Evolutionary conservation across 1,140 invertebrate species (phyloP).

Genomic region (Bicyclus anynana): DNA sequence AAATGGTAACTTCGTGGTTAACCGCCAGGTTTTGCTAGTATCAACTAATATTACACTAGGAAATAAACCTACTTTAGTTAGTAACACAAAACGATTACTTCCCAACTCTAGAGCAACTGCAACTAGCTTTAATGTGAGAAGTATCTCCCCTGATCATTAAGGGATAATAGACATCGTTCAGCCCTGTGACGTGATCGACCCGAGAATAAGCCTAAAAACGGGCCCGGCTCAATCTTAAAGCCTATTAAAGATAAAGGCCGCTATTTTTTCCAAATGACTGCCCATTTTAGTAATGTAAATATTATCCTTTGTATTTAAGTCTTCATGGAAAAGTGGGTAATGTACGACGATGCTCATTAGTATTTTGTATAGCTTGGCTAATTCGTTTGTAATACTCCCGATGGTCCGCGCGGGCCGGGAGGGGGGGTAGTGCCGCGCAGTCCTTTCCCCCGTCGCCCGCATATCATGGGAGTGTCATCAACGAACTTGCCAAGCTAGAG

Average conservation of each 20-base stretch:
- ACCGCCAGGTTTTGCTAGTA: too few relatives aligned
- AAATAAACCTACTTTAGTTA: too few relatives aligned
- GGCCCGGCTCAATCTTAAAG: constrained; percentile 6
- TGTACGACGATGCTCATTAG: not conserved
- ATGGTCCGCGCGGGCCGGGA: too few relatives aligned
- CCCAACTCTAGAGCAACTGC: not conserved
- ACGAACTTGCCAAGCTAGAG: too few relatives aligned
- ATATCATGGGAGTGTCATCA: too few relatives aligned
- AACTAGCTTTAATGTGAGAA: not conserved
- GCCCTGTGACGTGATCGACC: constrained; percentile 6
- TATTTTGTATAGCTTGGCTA: too few relatives aligned
- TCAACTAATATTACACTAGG: too few relatives aligned
- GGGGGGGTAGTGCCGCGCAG: too few relatives aligned
- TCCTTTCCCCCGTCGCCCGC: too few relatives aligned
- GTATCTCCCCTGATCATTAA: constrained; percentile 1
- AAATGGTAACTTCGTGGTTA: too few relatives aligned
- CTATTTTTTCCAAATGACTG: constrained; percentile 12
- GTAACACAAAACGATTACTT: not conserved
- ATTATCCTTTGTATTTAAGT: not conserved
- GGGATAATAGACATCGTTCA: constrained; percentile 5
- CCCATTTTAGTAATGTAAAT: constrained; percentile 6
- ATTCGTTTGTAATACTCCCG: too few relatives aligned
- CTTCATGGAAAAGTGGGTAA: not conserved
- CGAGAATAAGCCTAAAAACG: constrained; percentile 8
- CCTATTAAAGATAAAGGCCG: constrained; percentile 25